Evolutionary conservation across 1,140 invertebrate genomes (phyloP), one percentile per base, ranked within the genome.

Genomic region (Heliothis virescens): DNA sequence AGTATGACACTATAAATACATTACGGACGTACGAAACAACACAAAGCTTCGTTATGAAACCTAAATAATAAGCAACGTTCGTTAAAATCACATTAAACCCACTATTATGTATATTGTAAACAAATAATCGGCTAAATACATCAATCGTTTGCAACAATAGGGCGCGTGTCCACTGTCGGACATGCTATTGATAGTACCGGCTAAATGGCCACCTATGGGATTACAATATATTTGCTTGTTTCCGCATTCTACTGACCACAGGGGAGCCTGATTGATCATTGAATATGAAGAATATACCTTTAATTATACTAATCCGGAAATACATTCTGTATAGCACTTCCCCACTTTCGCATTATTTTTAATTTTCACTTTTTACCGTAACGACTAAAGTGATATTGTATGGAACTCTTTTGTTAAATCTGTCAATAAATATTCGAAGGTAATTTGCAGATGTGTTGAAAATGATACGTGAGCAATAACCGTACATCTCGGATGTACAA

Each of bases 401-500:
- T 48, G 29, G 26, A 57, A 50, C 60, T 15, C 11, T 65, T 1
- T 77, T 77, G 74, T 65, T 21, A n/a, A 3, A 41, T 77, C 18
- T 63, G 59, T 50, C 41, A 47, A 75, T 75, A 75, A 75, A 75
- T 74, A 47, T 74, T 41, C 48, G 21, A 65, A 50, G 34, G 16
- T 69, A 16, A 71, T 79, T 60, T 59, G 55, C 53, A 71, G 59
- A 71, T 60, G 77, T 41, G 62, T 63, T 50, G 71, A 80, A 80
- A 63, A 81, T 71, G 79, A 83, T 84, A 81, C 65, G 67, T 34
- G 75, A 90, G 92, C 91, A 85, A 94, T 94, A 94, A 94, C 89
- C 90, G 86, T 93, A 92, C 81, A 92, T 94, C 90, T 91, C 79
- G 65, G 79, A 84, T 82, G 88, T 90, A 94, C 92, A 92, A 94